These are phyloP conservation scores for Trissolcus basalis DNA, from an alignment of 1,140 invertebrate genomes.

Conservation along the genomic window DNA sequence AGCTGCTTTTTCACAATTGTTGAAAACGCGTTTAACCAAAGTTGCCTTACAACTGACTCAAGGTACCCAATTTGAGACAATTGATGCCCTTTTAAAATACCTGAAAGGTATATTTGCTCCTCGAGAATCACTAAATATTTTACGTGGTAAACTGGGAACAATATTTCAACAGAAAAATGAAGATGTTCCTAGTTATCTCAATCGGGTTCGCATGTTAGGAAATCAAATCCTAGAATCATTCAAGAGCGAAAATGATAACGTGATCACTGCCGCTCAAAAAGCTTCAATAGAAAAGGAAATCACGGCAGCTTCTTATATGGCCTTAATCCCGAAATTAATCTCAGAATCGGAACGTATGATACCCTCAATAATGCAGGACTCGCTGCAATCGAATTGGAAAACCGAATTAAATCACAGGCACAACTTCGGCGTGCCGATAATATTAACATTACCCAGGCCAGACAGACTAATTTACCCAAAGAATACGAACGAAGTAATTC, in stretches of 20 bases:
- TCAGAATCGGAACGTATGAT: neutral
- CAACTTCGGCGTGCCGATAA: neutral
- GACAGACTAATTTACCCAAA: neutral
- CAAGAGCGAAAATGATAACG: conserved; percentile 8
- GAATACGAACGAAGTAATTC: neutral
- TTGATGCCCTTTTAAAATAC: neutral
- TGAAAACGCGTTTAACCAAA: neutral
- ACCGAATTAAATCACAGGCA: conserved; percentile 3
- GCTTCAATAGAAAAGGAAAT: conserved; percentile 1
- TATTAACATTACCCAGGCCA: too few species aligned
- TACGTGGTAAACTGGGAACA: conserved; percentile 13
- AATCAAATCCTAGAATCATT: conserved; percentile 5
- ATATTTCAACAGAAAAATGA: conserved; percentile 16
- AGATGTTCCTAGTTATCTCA: conserved; percentile 19
- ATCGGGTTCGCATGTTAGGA: neutral
- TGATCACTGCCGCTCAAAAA: neutral
- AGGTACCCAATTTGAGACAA: conserved; percentile 1
- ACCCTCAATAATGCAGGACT: neutral
- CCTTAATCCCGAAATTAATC: neutral
- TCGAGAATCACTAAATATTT: neutral
- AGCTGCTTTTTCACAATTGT: neutral
- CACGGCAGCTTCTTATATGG: conserved; percentile 11
- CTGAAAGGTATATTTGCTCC: conserved; percentile 15
- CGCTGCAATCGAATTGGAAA: conserved; percentile 4
- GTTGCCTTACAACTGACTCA: neutral